A percentile compares a stretch with the other conserved stretches of the same genome.
Conservation (phyloP, 2,113 vertebrate species). For the Andinoacara biseriatus region DNA sequence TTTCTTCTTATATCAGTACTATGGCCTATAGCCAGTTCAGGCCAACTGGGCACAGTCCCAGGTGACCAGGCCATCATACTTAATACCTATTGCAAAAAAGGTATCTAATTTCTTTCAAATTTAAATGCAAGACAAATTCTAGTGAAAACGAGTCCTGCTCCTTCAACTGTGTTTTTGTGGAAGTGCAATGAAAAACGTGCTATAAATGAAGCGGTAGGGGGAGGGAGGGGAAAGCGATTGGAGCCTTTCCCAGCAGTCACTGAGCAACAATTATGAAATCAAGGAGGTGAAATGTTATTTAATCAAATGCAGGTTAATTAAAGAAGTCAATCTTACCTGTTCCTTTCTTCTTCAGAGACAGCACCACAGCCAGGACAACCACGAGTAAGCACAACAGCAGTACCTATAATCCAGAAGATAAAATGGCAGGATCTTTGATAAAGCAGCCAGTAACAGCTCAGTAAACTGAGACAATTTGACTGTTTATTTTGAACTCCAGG, state of each 20-base stretch:
- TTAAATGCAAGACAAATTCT: not conserved
- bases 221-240: not conserved
- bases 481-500: not conserved
- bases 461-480: not conserved
- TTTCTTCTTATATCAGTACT: not conserved
- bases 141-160: not conserved
- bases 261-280: not conserved
- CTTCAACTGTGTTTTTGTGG: not conserved
- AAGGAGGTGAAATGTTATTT: not conserved
- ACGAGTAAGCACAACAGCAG: slow-evolving; percentile 72
- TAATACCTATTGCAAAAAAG: not conserved
- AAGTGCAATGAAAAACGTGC: not conserved
- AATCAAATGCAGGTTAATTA: not conserved
- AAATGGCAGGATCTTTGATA: not conserved
- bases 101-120: not conserved
- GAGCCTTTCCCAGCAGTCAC: not conserved
- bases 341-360: slow-evolving; percentile 54
- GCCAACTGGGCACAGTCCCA: not conserved
- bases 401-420: slow-evolving; percentile 57
- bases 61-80: not conserved
- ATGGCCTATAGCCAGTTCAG: not conserved
- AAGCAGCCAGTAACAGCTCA: not conserved
- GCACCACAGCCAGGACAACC: slow-evolving; percentile 64
- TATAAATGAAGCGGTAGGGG: not conserved
- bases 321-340: slow-evolving; percentile 47